Conservation (phyloP, 2,113 vertebrate species). For the Daboia siamensis region DNA sequence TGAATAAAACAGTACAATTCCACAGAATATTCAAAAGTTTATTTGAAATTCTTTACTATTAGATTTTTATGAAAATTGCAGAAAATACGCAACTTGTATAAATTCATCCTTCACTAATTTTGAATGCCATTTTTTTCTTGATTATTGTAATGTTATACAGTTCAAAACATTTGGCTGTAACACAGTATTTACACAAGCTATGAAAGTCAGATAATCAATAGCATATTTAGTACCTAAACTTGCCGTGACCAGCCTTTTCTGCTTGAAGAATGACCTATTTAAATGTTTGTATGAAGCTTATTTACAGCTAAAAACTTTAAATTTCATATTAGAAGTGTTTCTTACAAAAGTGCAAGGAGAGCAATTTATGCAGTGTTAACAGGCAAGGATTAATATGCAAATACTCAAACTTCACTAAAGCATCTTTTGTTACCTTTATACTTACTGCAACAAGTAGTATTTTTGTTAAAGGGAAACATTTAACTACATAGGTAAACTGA, state of each 20-base stretch:
- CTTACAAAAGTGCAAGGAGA: not conserved
- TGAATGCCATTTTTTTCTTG: not conserved
- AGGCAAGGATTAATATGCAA: not conserved
- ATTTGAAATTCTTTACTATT: not conserved
- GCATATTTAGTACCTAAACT: not conserved
- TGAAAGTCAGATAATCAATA: not conserved
- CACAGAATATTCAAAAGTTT: not conserved
- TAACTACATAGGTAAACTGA: not conserved
- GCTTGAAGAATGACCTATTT: not conserved
- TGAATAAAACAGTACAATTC: not conserved
- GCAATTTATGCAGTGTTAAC: not conserved
- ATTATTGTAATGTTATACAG: not conserved
- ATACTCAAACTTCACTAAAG: not conserved
- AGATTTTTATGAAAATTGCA: not conserved
- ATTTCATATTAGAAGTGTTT: not conserved
- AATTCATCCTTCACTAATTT: not conserved
- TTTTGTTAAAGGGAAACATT: not conserved
- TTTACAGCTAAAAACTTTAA: not conserved
- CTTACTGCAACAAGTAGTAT: too few relatives aligned
- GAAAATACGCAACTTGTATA: not conserved
- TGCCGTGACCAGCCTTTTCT: not conserved
- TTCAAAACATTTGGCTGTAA: not conserved
- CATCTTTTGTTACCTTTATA: not conserved
- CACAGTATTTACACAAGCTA: not conserved
- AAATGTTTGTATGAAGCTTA: not conserved